Evolutionary conservation across 2,888 invertebrate genomes (phyloP), one percentile per base, ranked within the genome.

Genomic region (Chloroclysta siterata): DNA sequence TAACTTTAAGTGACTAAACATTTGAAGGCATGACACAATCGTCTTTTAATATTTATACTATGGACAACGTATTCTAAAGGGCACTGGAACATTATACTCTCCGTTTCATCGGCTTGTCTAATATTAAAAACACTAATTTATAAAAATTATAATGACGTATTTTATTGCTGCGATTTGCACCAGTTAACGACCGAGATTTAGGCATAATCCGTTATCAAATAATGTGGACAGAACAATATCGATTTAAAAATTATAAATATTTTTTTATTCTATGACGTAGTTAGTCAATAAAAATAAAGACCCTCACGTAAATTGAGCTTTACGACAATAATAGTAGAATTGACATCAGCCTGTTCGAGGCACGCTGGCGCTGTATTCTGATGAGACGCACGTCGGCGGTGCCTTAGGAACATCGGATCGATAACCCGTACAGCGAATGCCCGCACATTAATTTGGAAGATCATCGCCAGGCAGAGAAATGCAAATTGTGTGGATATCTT

Each of bases 361-460:
- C 75, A 76, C 78, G 82, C 79, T 79, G 84, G 76, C 78, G 82
- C 79, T 79, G 84, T 84, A 82, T 80, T 83, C 79, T 82, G 87
- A 82, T 78, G 81, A 80, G 79, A 84, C 78, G 78, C 85, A 82
- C 84, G 83, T 10, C 5, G 14, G 14, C n/a, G 85, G 83, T 83
- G 88, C 82, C 81, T 85, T 92, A 92, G 92, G 92, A 92, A 92
- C 92, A 92, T 92, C 90, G 89, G 90, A 89, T 90, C 91, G 88
- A 87, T 82, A 89, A 91, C 91, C 92, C 91, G 92, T 90, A 90
- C 88, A 84, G 83, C 87, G 81, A 87, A 53, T 44, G 41, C 44
- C 82, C 84, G 76, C 83, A 86, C 85, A 87, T 89, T 82, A 84
- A 89, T 90, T 91, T 89, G 89, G 89, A 92, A 91, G 88, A 85